Evolutionary conservation across 2,888 invertebrate genomes (phyloP), one percentile per base, ranked within the genome.

Genomic region (Volucella inanis): DNA sequence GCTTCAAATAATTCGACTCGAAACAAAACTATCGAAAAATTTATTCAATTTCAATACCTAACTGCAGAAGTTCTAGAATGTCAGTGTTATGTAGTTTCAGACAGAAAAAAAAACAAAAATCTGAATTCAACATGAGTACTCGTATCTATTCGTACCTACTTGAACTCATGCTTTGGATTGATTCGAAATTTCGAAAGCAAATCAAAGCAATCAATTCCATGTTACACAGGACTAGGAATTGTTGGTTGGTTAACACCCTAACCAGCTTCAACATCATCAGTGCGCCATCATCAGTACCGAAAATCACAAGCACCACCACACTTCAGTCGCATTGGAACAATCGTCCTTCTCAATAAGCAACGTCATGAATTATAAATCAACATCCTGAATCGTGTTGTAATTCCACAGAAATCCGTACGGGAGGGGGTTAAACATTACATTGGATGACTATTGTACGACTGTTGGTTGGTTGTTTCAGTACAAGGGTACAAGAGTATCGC

Each of bases 311-410:
- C 15, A 14, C 8, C 45, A 45, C 11, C 50, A 15, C 31, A 43
- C 45, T 15, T 61, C 68, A 55, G 57, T 39, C 39, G 18, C 22
- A 64, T 50, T 49, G 22, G 10, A 65, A 61, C 49, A 65, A 65
- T 72, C 61, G 67, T 67, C 72, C 72, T 59, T 52, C 52, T 47
- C 72, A 65, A 67, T 67, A 72, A 71, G 79, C 59, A 79, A 67
- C 65, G 79, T 52, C 79, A 79, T 79, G 79, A 79, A 79, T 79
- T 79, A 79, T 79, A 79, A 79, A 79, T 79, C 72, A 79, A 67
- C 72, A 79, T 72, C 65, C 78, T 57, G 71, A 57, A 64, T 72
- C 57, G 64, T 79, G 79, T 79, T 79, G 79, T 79, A 79, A 79
- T 79, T 79, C 55, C 41, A 72, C 52, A 39, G 71, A 52, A 72